Percentiles rank a stretch among this genome's conserved stretches.
phyloP scores from a whole-genome alignment of 2,888 invertebrate species.

The Parasteatoda lunata region DNA sequence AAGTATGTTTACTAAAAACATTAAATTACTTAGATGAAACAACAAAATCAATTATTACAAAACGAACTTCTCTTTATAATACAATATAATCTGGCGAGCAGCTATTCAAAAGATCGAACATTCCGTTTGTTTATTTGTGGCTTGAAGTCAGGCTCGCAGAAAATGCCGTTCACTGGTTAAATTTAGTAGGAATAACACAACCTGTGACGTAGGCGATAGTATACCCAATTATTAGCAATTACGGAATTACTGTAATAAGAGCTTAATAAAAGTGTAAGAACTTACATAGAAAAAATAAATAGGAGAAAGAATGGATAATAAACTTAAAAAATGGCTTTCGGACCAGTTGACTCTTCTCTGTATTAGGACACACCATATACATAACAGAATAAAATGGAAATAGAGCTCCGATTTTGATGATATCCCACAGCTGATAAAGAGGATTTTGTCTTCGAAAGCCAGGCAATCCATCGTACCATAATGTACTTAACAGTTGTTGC shows the following conservation, averaged over 20 bases:
- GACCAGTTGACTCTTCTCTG: conserved; percentile 74
- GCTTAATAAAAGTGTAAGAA: conserved; percentile 4
- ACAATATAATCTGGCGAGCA: too few relatives aligned
- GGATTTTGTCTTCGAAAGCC: conserved; percentile 76
- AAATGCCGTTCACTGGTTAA: too few relatives aligned
- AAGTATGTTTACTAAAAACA: too few relatives aligned
- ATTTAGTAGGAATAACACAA: too few relatives aligned
- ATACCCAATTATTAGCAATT: not conserved
- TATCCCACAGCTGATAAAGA: conserved; percentile 75
- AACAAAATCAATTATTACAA: too few relatives aligned
- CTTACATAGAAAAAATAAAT: conserved; percentile 77
- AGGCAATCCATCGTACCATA: conserved; percentile 77
- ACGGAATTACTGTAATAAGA: not conserved
- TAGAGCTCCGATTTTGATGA: conserved; percentile 74
- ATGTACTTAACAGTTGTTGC: conserved; percentile 93
- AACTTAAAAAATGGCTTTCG: conserved; percentile 78
- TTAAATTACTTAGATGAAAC: too few relatives aligned
- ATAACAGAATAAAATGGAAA: conserved; percentile 76
- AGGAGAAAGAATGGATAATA: conserved; percentile 76
- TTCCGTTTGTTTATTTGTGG: too few relatives aligned
- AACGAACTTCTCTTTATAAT: too few relatives aligned
- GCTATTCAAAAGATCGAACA: too few relatives aligned
- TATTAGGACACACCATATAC: conserved; percentile 76
- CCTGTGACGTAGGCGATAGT: too few relatives aligned
- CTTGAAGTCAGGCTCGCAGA: too few relatives aligned